A percentile compares a stretch with the other conserved stretches of the same genome.
Conservation (phyloP, 2,888 invertebrate genomes). For the Amphiduros pacificus region DNA sequence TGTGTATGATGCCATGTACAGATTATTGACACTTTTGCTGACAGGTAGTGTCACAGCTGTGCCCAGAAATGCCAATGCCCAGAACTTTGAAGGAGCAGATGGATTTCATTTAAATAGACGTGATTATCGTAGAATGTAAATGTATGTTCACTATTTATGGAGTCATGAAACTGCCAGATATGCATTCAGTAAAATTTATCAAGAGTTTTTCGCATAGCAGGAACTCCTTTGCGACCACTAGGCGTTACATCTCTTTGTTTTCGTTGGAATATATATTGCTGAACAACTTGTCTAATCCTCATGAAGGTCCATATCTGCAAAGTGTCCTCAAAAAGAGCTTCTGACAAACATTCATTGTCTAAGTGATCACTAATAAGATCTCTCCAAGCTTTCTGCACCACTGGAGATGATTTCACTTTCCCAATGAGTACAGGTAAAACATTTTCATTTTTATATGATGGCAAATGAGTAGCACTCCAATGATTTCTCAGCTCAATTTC, state of each 20-base stretch:
- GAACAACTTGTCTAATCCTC: background rate
- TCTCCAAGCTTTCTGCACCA: background rate
- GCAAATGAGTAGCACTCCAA: background rate
- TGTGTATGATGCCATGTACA: background rate
- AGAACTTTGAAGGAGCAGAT: background rate
- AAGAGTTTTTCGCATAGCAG: background rate
- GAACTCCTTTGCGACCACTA: background rate
- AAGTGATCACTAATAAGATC: background rate
- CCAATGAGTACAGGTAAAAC: background rate
- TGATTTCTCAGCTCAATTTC: background rate
- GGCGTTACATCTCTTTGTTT: background rate
- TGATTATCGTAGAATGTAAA: background rate
- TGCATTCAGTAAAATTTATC: constrained; percentile 3
- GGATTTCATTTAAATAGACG: background rate
- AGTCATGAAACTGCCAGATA: too few species aligned
- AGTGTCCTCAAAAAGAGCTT: background rate
- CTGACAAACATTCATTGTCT: background rate
- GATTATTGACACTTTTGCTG: background rate
- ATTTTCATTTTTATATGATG: background rate
- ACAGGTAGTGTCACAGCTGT: background rate
- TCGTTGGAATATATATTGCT: background rate
- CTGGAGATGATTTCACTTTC: background rate
- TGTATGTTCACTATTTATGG: too few species aligned
- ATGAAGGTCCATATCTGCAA: background rate
- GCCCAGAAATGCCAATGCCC: background rate